Evolutionary conservation across 2,797 vertebrate genomes (phyloP).

Genomic region (Xyrichtys novacula): DNA sequence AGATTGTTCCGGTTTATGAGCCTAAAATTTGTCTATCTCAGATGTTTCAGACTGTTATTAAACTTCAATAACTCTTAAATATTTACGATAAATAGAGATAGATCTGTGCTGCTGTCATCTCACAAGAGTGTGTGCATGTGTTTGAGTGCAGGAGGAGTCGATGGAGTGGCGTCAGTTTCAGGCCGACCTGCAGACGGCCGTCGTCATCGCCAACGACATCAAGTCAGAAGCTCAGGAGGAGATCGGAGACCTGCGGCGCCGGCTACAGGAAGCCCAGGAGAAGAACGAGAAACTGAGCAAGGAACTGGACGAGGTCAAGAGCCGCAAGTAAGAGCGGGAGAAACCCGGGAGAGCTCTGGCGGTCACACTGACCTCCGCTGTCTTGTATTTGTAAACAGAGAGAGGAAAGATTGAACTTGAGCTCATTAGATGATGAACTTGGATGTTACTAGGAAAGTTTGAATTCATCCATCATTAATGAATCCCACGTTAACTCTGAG

Average conservation of each 20-base stretch:
- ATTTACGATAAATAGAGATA: too few relatives aligned
- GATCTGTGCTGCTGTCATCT: conserved; percentile 6
- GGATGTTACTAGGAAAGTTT: background rate
- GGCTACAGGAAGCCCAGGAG: conserved; percentile 92
- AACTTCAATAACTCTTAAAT: too few relatives aligned
- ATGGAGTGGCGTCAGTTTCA: conserved; percentile 98
- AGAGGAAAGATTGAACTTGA: background rate
- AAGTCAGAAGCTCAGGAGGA: conserved; percentile 98
- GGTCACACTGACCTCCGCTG: conserved; percentile 18
- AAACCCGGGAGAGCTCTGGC: background rate
- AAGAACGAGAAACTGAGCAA: conserved; percentile 95
- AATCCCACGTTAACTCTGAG: conserved; percentile 6
- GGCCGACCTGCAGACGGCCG: conserved; percentile 95
- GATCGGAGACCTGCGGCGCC: conserved; percentile 93
- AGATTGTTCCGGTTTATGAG: too few relatives aligned
- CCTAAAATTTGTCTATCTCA: too few relatives aligned
- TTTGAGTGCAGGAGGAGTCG: conserved; percentile 90
- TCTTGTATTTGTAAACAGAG: conserved; percentile 32
- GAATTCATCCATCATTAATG: background rate
- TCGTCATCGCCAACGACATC: conserved; percentile 97
- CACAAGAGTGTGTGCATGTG: background rate
- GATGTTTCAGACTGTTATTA: too few relatives aligned
- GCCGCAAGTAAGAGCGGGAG: conserved; percentile 91
- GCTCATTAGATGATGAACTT: conserved; percentile 15
- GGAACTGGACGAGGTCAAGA: conserved; percentile 94